Percentiles rank a stretch among this genome's conserved stretches.
phyloP scores from a whole-genome alignment of 2,797 vertebrate species.

The Sitta carolinensis region DNA sequence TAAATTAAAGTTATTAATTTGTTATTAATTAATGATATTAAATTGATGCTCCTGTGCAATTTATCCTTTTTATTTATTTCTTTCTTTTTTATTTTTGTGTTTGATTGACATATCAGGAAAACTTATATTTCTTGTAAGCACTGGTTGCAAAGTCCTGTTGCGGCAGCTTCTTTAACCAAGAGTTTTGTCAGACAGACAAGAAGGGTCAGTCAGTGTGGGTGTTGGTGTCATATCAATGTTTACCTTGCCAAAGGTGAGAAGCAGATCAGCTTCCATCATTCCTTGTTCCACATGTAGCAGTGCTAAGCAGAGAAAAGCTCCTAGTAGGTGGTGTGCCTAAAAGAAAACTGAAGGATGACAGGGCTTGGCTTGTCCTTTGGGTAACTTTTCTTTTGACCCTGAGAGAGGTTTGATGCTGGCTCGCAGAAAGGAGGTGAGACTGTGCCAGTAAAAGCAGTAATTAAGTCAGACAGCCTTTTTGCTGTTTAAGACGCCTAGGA shows the following conservation, averaged over 20 bases:
- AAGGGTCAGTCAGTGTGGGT: not conserved
- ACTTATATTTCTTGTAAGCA: not conserved
- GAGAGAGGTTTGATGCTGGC: not conserved
- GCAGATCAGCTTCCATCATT: not conserved
- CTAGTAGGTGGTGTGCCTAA: not conserved
- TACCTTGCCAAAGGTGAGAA: slow-evolving; percentile 9
- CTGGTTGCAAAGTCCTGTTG: not conserved
- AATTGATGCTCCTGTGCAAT: not conserved
- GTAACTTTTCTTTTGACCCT: not conserved
- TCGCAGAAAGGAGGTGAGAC: not conserved
- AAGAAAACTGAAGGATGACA: not conserved
- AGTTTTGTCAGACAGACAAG: not conserved
- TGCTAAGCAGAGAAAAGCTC: not conserved
- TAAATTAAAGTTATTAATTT: not conserved
- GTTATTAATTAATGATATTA: not conserved
- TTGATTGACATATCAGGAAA: not conserved
- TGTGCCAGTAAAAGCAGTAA: not conserved
- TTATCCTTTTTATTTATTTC: not conserved
- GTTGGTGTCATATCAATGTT: slow-evolving; percentile 29
- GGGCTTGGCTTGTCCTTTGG: not conserved
- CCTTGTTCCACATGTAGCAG: not conserved
- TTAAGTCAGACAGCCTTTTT: not conserved
- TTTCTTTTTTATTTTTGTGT: not conserved
- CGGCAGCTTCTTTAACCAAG: not conserved
- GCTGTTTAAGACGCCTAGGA: not conserved